Evolutionary conservation across 1,140 invertebrate species (phyloP).

Genomic region (Anastrepha obliqua): DNA sequence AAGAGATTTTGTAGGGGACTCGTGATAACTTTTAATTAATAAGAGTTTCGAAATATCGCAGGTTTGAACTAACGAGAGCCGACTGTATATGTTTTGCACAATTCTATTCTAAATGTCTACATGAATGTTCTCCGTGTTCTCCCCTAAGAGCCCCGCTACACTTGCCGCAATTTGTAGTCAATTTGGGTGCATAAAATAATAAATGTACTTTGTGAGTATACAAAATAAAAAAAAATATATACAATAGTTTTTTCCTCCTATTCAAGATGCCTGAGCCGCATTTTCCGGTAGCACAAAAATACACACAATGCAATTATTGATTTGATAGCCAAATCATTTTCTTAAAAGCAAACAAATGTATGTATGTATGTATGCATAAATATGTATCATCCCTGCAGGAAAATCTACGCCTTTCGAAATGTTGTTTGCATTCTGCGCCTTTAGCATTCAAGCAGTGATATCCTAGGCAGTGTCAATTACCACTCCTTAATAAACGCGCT

Average conservation of each 20-base stretch:
- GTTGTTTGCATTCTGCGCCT: no score
- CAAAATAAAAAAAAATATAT: not conserved
- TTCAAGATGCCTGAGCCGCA: not conserved
- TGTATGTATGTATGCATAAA: not conserved
- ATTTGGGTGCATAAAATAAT: not conserved
- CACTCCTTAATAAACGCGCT: no score
- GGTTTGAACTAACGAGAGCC: no score
- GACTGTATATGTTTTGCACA: not conserved
- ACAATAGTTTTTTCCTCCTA: not conserved
- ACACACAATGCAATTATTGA: not conserved
- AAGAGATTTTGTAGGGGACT: no score
- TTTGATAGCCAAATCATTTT: slow-evolving; percentile 19
- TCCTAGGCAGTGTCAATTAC: no score
- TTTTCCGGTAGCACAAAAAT: not conserved
- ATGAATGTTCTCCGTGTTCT: not conserved
- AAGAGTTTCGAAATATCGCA: no score
- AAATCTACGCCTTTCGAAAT: no score
- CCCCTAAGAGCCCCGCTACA: not conserved
- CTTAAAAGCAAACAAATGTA: not conserved
- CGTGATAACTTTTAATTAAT: no score
- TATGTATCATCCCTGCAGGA: not conserved
- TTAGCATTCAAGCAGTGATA: no score
- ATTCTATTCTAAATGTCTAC: no score
- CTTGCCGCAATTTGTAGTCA: slow-evolving; percentile 20
- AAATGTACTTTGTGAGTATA: not conserved